A percentile compares a stretch with the other conserved stretches of the same genome.
phyloP scores from a whole-genome alignment of 2,888 invertebrate genomes.

The Lasioglossum marginatum region DNA sequence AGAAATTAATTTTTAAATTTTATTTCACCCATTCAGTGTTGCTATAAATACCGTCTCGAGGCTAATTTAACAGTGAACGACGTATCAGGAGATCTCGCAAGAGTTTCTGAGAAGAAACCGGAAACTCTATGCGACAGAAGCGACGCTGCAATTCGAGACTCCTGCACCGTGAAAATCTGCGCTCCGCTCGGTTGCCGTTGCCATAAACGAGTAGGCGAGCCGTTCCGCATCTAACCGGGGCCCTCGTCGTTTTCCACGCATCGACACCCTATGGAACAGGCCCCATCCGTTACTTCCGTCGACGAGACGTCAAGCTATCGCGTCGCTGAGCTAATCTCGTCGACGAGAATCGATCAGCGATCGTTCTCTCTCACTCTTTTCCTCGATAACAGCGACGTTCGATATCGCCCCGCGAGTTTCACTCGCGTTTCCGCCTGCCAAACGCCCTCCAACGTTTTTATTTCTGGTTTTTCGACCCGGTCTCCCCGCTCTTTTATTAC shows the following conservation, averaged over 20 bases:
- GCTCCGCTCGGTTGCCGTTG: conserved; percentile 31
- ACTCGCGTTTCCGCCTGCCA: neutral
- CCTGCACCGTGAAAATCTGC: conserved; percentile 51
- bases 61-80: too few species aligned
- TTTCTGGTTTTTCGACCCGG: neutral
- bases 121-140: conserved; percentile 20
- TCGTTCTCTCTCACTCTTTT: conserved; percentile 1
- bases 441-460: neutral
- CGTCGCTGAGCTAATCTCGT: conserved; percentile 51
- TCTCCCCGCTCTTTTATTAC: neutral
- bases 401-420: neutral
- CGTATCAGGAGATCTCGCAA: neutral
- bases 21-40: too few species aligned
- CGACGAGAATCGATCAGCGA: conserved; percentile 34
- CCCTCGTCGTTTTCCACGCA: conserved; percentile 16
- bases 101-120: neutral
- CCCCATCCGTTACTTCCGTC: conserved; percentile 53
- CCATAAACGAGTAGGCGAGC: conserved; percentile 56
- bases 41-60: too few species aligned
- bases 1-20: too few species aligned
- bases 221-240: conserved; percentile 45
- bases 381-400: neutral
- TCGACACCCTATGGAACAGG: conserved; percentile 3
- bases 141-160: conserved; percentile 50
- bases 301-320: conserved; percentile 40